Conservation (phyloP, 2,797 vertebrate species). For the Rhynchonycteris naso region DNA sequence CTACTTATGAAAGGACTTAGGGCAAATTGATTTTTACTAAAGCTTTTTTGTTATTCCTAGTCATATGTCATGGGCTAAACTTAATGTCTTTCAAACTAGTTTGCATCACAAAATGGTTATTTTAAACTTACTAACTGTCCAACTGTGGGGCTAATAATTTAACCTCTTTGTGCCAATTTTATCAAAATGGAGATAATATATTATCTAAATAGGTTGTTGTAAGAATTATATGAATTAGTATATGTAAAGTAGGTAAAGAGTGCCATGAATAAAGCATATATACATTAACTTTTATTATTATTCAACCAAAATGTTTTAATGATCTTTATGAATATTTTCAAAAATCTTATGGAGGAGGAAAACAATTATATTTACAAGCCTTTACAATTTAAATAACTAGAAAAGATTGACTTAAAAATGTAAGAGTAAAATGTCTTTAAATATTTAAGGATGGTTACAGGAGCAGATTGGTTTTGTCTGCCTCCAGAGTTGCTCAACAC, state of each 20-base stretch:
- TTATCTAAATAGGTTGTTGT: not conserved
- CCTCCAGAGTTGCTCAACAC: not conserved
- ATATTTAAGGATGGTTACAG: not conserved
- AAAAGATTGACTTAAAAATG: not conserved
- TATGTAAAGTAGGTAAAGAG: not conserved
- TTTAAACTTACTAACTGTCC: not conserved
- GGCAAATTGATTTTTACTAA: constrained; percentile 4
- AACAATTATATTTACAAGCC: not conserved
- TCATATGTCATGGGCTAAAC: not conserved
- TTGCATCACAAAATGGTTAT: not conserved
- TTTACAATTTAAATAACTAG: not conserved
- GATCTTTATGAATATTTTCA: not conserved
- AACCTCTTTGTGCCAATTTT: not conserved
- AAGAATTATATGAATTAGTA: not conserved
- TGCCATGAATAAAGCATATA: not conserved
- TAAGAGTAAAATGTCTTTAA: not conserved
- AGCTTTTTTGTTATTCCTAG: not conserved
- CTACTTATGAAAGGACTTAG: not conserved
- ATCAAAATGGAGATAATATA: not conserved
- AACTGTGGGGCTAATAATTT: not conserved
- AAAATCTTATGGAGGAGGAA: not conserved
- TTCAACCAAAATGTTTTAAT: constrained; percentile 17
- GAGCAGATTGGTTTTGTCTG: not conserved
- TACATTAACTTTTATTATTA: not conserved
- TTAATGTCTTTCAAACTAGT: not conserved